Evolutionary conservation across 2,797 vertebrate species (phyloP), one percentile per base, ranked within the genome.

Genomic region (Vipera latastei): DNA sequence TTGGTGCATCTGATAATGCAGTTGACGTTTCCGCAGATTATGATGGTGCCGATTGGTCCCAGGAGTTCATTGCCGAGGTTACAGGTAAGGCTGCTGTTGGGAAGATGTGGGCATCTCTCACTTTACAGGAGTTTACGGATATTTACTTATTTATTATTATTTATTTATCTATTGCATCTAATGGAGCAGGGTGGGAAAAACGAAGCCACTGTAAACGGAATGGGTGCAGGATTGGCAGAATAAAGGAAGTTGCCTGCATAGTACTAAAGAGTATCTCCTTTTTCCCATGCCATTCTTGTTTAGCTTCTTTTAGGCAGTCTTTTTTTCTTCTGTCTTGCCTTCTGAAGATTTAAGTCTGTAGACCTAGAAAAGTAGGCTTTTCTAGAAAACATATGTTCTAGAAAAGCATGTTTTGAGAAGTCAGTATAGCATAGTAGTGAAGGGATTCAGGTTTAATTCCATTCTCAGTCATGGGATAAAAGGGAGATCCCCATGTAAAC

Each of bases 21-120:
- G 98, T 98, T 93, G 97, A 98, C 48, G 96, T 98, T 89, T 97
- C 98, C 3, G 97, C 98, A 6, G 98, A 99, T 95, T 97, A 98
- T 57, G 98, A 98, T 32, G 99, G 99, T 90, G 98, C 99, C 51
- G 99, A 99, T 96, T 99, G 99, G 99, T 99, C 99, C 1, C 98
- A 98, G 95, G 99, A 99, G 94, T 99, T 99, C 97, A 99, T 99
- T 88, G 98, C 98, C n/a, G 99, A 99, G 95, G 98, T 98, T 94
- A 98, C 99, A 97, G 99, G 99, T 99, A 95, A 96, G 94, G 5
- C 51, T 78, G 69, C 32, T 20, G 59, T 85, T 61, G 44, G n/a
- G 38, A 59, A 61, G 44, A 69, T 18, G 26, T 32, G 65, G 6
- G 25, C 22, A 28, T 26, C 8, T 69, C 22, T 25, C 4, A 26